Conservation (phyloP, 1,140 invertebrate species). For the Caenorhabditis brenneri region DNA sequence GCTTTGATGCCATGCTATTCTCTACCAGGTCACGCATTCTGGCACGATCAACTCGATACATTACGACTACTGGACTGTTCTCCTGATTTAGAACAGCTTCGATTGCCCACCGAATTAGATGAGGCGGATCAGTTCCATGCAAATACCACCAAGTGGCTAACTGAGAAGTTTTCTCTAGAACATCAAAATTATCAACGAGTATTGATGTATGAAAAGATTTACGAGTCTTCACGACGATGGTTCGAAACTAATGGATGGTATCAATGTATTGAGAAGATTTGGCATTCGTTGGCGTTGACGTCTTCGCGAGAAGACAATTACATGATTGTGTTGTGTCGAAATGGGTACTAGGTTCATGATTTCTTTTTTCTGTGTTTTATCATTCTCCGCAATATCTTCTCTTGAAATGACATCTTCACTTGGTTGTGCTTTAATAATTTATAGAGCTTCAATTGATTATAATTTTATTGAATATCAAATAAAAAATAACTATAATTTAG, state of each 20-base stretch:
- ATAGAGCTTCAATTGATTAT: constrained; percentile 68
- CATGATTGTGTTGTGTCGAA: constrained; percentile 52
- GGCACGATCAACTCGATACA: constrained; percentile 77
- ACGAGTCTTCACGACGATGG: not conserved
- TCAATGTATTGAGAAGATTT: constrained; percentile 15
- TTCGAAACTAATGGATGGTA: constrained; percentile 7
- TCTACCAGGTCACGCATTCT: constrained; percentile 53
- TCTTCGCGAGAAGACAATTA: constrained; percentile 52
- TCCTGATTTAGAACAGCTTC: constrained; percentile 80
- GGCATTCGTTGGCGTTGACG: not conserved
- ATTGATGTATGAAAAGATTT: constrained; percentile 30
- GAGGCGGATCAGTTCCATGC: not conserved
- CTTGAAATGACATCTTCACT: too few species aligned
- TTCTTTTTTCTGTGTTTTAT: constrained; percentile 52
- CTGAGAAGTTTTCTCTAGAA: constrained; percentile 73
- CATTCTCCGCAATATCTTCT: constrained; percentile 68
- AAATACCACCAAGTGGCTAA: constrained; percentile 24
- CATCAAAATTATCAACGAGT: constrained; percentile 11
- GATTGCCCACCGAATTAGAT: constrained; percentile 74
- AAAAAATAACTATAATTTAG: not conserved
- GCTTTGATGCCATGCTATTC: constrained; percentile 57
- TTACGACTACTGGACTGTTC: constrained; percentile 85
- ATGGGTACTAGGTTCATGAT: not conserved
- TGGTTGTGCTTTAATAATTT: not conserved
- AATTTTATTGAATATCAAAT: constrained; percentile 69